Evolutionary conservation across 2,888 invertebrate genomes (phyloP).

Genomic region (Sarcophaga variegata): DNA sequence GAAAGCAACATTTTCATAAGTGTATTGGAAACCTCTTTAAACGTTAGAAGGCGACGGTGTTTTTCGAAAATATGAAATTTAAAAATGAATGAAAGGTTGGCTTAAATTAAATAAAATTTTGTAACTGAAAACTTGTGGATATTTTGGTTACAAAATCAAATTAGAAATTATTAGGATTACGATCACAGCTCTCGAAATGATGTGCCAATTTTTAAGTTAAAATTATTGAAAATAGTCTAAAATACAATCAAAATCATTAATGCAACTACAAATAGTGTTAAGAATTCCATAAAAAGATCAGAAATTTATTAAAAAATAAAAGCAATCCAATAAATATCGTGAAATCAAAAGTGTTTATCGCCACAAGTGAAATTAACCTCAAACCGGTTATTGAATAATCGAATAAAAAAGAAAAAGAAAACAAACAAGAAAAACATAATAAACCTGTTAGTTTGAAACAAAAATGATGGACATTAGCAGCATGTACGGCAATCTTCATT

Average conservation of each 20-base stretch:
- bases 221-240: constrained; percentile 34
- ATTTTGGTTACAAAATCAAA: constrained; percentile 69
- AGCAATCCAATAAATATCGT: not conserved
- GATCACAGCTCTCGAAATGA: not conserved
- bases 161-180: not conserved
- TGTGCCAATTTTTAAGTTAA: constrained; percentile 40
- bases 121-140: constrained; percentile 69
- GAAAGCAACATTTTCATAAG: not conserved
- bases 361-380: constrained; percentile 19
- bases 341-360: constrained; percentile 26
- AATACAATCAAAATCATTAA: constrained; percentile 36
- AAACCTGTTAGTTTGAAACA: constrained; percentile 30
- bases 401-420: not conserved
- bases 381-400: constrained; percentile 33
- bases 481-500: constrained; percentile 82
- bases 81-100: not conserved
- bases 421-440: no score
- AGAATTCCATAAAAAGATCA: not conserved
- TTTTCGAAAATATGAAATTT: constrained; percentile 6
- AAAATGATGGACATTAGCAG: constrained; percentile 83
- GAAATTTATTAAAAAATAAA: not conserved
- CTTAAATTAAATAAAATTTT: constrained; percentile 23
- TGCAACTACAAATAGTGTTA: not conserved
- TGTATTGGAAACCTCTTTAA: not conserved
- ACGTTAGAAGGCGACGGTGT: constrained; percentile 51